Evolutionary conservation across 1,140 invertebrate genomes (phyloP), one percentile per base, ranked within the genome.

Genomic region (Papilio dardanus): DNA sequence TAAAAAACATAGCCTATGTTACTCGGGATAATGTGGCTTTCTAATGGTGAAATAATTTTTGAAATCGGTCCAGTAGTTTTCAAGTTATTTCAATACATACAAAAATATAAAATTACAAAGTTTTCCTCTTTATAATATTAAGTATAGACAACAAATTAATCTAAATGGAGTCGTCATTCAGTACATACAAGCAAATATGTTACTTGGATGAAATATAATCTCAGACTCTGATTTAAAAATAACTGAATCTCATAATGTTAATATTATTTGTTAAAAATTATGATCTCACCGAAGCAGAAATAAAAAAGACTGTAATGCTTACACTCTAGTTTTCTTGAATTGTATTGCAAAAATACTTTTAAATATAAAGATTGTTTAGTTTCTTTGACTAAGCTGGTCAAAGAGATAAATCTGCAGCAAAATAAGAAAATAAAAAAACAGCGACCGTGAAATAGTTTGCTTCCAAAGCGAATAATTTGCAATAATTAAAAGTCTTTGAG

Each of bases 361-460:
- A 62, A 24, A 62, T 28, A 62, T 62, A 24, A 62, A 62, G 54
- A 62, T 62, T 62, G 54, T 62, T 62, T 62, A 62, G 54, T 62
- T 62, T 28, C 54, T 62, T 62, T 62, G 24, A 28, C 10, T 28
- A 62, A 62, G 54, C 24, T 62, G 12, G 24, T 62, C 54, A 62
- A 62, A 62, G 54, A 30, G 24, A 8, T 46, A 50, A 54, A 30
- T 46, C 54, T 16, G 24, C 54, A 28, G 12, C 54, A 28, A 62
- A 58, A 28, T 24, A 24, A 58, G 12, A 12, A n/a, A n/a, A n/a
- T n/a, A 12, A 62, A 62, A 30, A 62, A 30, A 3, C 21, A 28
- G 46, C n/a, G 46, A 50, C 1, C 3, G 19, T 30, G 3, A 16
- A 62, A 62, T 62, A 30, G 24, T 28, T 62, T 62, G 24, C 24